phyloP scores from a whole-genome alignment of 1,140 invertebrate species.

The Ceratoteleas bidentatus region DNA sequence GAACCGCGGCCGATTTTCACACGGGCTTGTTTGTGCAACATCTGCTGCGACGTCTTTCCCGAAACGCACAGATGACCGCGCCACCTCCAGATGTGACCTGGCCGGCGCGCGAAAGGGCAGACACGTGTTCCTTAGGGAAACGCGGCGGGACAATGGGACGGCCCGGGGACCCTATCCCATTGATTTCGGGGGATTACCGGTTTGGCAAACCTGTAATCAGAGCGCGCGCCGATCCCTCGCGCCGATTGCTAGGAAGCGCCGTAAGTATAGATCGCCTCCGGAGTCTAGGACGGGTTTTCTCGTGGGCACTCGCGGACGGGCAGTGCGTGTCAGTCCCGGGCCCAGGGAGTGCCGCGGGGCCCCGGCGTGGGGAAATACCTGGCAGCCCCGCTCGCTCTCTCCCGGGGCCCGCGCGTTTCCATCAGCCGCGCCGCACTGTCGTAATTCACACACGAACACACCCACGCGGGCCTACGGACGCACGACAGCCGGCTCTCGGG shows the following conservation, averaged over 20 bases:
- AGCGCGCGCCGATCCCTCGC: constrained; percentile 43
- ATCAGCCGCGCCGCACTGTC: constrained; percentile 53
- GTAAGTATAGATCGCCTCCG: constrained; percentile 56
- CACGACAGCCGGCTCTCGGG: constrained; percentile 22
- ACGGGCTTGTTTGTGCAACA: too few species aligned
- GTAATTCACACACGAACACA: constrained; percentile 63
- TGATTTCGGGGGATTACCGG: constrained; percentile 67
- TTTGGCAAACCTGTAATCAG: constrained; percentile 74
- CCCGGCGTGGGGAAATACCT: constrained; percentile 70
- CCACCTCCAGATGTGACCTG: constrained; percentile 50
- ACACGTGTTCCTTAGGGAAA: constrained; percentile 25
- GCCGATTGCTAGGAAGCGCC: constrained; percentile 61
- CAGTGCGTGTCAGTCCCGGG: constrained; percentile 58
- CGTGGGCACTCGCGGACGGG: constrained; percentile 42
- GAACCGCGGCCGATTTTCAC: too few species aligned
- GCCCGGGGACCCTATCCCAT: constrained; percentile 41
- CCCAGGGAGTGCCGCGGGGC: constrained; percentile 71
- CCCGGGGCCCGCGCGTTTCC: constrained; percentile 53
- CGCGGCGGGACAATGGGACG: constrained; percentile 38
- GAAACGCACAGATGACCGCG: too few species aligned
- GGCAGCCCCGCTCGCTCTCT: constrained; percentile 57
- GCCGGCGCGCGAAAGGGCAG: constrained; percentile 7
- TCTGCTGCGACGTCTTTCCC: too few species aligned
- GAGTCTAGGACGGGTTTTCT: constrained; percentile 68
- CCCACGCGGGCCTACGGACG: constrained; percentile 26